Base-by-base conservation (phyloP, 2,888 invertebrate species). In the Parnassius glacialis region DNA sequence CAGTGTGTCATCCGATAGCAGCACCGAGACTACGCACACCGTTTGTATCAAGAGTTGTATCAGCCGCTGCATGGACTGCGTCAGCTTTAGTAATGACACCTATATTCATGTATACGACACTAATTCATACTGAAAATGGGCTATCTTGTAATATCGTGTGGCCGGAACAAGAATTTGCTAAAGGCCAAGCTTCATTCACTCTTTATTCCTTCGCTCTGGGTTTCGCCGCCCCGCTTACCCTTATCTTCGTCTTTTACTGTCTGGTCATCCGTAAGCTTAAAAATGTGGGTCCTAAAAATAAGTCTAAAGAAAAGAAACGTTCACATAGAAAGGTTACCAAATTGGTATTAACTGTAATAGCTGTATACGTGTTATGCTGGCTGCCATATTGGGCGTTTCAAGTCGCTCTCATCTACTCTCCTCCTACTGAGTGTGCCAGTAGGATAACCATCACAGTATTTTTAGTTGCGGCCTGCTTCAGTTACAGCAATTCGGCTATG, bases 321-420 rank as follows among this genome's bases (percentile, higher is more conserved):
- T 96, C 97, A 0, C 97, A 97, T 81, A 93, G 97, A 59, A 97
- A 97, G 82, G 98, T 97, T 7, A 98, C 98, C n/a, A 96, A 96
- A 75, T 85, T 98, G 71, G 98, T 98, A 34, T 87, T 98, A 67
- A 97, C 97, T 9, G 97, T 98, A 50, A 97, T 98, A 71, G 95
- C 97, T 0, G 97, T 97, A 43, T 98, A 98, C 86, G 95, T 97
- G 3, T 89, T 97, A 66, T 98, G 97, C 87, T 98, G 97, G 97
- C 87, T 97, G 70, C 98, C 98, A 5, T 97, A 98, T 85, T 98
- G 98, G 98, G 94, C 97, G 59, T 95, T 95, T 61, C 98, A 98
- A 82, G 94, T 97, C 71, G 95, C 96, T 0, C 87, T 97, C 62
- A 96, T 96, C 65, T 95, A 94, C 78, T 94, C 95, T 12, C 93